These are phyloP conservation scores for Lissocephala sabroskyi DNA, from an alignment of 2,888 invertebrate species.

Conservation along the genomic window DNA sequence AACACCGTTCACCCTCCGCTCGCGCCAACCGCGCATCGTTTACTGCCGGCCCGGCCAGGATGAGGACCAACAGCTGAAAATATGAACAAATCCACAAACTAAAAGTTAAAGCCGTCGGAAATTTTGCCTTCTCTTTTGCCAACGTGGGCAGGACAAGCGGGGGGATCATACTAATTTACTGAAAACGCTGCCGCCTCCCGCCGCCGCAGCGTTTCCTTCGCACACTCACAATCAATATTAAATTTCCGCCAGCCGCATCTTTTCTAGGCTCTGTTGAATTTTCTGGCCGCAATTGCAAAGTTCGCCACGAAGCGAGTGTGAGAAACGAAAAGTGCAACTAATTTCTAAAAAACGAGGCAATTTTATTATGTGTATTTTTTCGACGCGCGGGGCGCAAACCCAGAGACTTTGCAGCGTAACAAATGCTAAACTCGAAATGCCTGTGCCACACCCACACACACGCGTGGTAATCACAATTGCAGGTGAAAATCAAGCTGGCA, in stretches of 20 bases:
- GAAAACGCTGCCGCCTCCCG: constrained; percentile 49
- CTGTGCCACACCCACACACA: background rate
- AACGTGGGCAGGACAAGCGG: constrained; percentile 1
- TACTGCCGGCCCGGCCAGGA: no score
- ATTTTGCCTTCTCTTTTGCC: constrained; percentile 6
- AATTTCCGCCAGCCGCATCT: constrained; percentile 60
- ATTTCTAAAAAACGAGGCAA: constrained; percentile 59
- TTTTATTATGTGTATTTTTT: constrained; percentile 31
- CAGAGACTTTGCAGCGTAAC: constrained; percentile 35
- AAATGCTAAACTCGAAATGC: constrained; percentile 59
- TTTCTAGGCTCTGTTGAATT: constrained; percentile 45
- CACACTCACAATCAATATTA: constrained; percentile 53
- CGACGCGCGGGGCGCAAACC: no score
- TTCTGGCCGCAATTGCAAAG: background rate
- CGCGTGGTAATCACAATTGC: background rate
- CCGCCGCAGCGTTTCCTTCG: constrained; percentile 1
- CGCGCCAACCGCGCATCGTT: no score
- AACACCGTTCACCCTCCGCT: no score
- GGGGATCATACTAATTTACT: constrained; percentile 56
- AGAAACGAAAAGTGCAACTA: constrained; percentile 42
- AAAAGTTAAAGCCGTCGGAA: constrained; percentile 49
- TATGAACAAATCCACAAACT: constrained; percentile 53
- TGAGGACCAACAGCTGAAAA: constrained; percentile 30
- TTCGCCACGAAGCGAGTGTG: constrained; percentile 28
- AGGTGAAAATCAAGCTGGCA: constrained; percentile 2